phyloP scores from a whole-genome alignment of 92 coral and sea anemone species.

The Pocillopora grandis region DNA sequence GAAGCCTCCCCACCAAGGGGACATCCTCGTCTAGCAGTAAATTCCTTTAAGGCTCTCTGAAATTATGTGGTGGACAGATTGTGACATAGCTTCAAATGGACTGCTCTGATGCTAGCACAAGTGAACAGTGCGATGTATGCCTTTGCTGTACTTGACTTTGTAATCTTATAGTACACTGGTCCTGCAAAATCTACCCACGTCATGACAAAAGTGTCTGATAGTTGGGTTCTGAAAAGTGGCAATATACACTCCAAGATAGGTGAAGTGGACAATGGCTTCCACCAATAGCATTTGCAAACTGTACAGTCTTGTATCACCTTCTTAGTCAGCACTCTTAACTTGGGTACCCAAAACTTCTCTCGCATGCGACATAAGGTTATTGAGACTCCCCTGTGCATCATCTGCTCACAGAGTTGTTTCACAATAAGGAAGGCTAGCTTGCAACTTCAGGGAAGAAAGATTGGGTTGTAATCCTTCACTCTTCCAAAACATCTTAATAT shows the following conservation, averaged over 20 bases:
- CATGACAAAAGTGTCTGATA: conserved; percentile 48
- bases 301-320: conserved; percentile 45
- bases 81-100: no score
- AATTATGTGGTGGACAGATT: not conserved
- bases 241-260: not conserved
- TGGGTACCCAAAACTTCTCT: conserved; percentile 59
- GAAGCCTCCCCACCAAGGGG: conserved; percentile 4
- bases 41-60: conserved; percentile 44
- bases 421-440: not conserved
- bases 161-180: conserved; percentile 42
- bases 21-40: conserved; percentile 41
- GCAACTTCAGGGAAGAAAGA: conserved; percentile 40
- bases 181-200: conserved; percentile 72
- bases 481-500: not conserved
- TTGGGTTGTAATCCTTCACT: conserved; percentile 38
- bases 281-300: conserved; percentile 41
- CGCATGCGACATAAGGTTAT: conserved; percentile 55
- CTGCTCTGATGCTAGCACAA: conserved; percentile 27
- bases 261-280: conserved; percentile 26
- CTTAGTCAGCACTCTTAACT: conserved; percentile 49
- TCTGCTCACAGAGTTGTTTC: not conserved
- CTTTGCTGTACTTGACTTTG: conserved; percentile 31
- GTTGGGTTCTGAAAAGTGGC: conserved; percentile 44
- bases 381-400: conserved; percentile 42
- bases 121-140: conserved; percentile 56